Conservation (phyloP, 2,888 invertebrate species). For the Drosophila maculinotata region DNA sequence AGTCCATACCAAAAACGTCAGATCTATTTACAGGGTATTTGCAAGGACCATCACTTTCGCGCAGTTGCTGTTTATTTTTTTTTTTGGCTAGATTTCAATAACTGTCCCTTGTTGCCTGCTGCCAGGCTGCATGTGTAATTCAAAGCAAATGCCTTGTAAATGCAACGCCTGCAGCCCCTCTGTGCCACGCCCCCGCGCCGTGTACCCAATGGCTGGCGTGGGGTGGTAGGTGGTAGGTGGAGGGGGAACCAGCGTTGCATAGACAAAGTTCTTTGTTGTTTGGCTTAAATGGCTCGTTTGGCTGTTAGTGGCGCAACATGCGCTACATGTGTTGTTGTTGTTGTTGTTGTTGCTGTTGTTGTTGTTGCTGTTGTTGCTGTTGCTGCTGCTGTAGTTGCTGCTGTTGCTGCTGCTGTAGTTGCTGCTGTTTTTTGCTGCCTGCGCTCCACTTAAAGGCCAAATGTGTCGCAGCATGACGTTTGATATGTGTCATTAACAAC, state of each 20-base stretch:
- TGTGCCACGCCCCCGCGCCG: not conserved
- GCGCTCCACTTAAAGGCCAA: conserved; percentile 43
- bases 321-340: conserved; percentile 44
- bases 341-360: conserved; percentile 7
- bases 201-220: not conserved
- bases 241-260: conserved; percentile 7
- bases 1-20: too few relatives aligned
- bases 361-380: not conserved
- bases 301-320: conserved; percentile 38
- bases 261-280: conserved; percentile 48
- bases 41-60: not conserved
- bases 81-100: conserved; percentile 30
- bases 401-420: conserved; percentile 28
- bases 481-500: conserved; percentile 63
- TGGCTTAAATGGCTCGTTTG: conserved; percentile 33
- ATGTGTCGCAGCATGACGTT: conserved; percentile 62
- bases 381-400: conserved; percentile 27
- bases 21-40: conserved; percentile 5
- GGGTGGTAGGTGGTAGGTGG: not conserved
- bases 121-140: conserved; percentile 42
- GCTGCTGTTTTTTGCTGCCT: conserved; percentile 12
- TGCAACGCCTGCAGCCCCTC: conserved; percentile 40
- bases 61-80: not conserved
- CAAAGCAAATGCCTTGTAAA: conserved; percentile 60
- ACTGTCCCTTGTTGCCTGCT: conserved; percentile 34